Evolutionary conservation across 2,797 vertebrate species (phyloP), one percentile per base, ranked within the genome.

Genomic region (Darevskia mixta): DNA sequence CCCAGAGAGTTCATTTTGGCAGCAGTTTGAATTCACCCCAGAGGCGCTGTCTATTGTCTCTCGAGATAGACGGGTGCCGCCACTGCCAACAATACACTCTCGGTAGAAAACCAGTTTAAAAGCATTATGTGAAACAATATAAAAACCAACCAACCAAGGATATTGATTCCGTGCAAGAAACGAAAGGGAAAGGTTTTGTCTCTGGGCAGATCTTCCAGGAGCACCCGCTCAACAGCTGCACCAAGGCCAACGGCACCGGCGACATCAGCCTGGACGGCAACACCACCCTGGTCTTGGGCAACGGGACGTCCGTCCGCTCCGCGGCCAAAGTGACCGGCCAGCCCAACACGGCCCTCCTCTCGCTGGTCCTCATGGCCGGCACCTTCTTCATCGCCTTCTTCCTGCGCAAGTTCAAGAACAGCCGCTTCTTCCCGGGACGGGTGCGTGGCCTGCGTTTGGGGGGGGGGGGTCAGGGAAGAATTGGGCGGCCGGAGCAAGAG

Each of bases 341-440:
- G 94, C 99, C 98, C 89, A 99, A 99, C 96, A 99, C 99, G 0
- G 98, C 98, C 0, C 96, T 99, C 94, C 98, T 99, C 0, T 99
- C 99, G 0, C 97, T 99, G 38, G 98, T 99, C 84, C 98, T 99
- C 80, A 99, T 99, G 99, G 98, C 98, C 0, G 98, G 98, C 85
- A 99, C 99, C 0, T 99, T 99, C 93, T 98, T 99, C 94, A 98
- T 99, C 0, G 99, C 99, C 83, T 99, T 99, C 96, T 99, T 99
- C 95, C 97, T 99, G 89, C 98, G 98, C 91, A 99, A 99, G 95
- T 99, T 99, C 96, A 99, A 99, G 97, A 99, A 99, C 96, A 99
- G 99, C 67, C 98, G 98, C 0, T 99, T 99, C 95, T 99, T 99
- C 92, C 98, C 98, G 0, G 99, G 99, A 89, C 97, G 97, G 96